Percentiles rank a stretch among this genome's conserved stretches.
These are phyloP conservation scores for Epiblema foenella DNA, from an alignment of 2,888 invertebrate species.

Conservation along the genomic window DNA sequence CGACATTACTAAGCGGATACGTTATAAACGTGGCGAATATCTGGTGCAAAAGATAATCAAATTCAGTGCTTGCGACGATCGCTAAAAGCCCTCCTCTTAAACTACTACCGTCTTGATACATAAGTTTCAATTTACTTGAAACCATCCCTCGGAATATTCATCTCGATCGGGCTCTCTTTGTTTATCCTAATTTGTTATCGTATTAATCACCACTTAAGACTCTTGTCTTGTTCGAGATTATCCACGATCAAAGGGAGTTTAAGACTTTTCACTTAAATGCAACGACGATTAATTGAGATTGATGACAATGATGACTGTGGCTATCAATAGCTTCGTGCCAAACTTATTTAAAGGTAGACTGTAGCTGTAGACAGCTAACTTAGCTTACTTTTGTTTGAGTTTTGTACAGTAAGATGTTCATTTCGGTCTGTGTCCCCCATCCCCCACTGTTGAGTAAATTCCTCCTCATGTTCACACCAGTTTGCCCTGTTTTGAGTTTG, in stretches of 20 bases:
- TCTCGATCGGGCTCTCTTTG: conserved; percentile 29
- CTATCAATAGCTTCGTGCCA: neutral
- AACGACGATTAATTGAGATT: neutral
- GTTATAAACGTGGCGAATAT: conserved; percentile 16
- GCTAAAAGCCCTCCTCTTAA: conserved; percentile 36
- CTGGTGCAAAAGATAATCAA: conserved; percentile 32
- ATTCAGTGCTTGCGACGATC: conserved; percentile 27
- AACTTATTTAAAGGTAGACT: neutral
- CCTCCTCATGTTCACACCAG: too few species aligned
- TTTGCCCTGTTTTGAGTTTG: too few species aligned
- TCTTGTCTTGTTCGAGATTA: neutral
- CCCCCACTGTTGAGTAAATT: too few species aligned
- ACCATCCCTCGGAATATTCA: conserved; percentile 27
- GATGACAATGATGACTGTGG: neutral
- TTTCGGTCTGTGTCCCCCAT: too few species aligned
- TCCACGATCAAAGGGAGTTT: neutral
- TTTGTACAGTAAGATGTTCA: too few species aligned
- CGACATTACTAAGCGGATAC: neutral
- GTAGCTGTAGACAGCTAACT: too few species aligned
- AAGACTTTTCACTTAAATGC: neutral
- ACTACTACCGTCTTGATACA: conserved; percentile 24
- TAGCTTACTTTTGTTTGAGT: too few species aligned
- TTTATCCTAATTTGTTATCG: conserved; percentile 32
- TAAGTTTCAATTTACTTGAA: conserved; percentile 32
- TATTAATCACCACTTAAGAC: conserved; percentile 19